Evolutionary conservation across 2,113 vertebrate genomes (phyloP), one percentile per base, ranked within the genome.

Genomic region (Indri indri): DNA sequence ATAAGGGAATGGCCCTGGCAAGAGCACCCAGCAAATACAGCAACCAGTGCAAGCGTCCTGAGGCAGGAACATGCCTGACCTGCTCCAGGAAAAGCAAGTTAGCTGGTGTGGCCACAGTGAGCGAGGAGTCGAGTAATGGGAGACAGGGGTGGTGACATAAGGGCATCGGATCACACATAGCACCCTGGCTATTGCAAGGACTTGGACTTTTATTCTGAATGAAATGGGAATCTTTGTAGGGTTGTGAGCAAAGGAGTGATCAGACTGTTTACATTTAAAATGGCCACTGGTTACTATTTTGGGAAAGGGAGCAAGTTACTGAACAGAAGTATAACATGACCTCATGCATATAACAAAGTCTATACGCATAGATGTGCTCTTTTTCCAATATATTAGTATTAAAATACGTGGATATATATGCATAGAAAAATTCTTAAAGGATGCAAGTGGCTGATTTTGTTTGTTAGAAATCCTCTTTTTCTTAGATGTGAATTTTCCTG

Each of bases 41-140:
- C 45, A 13, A n/a, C 5, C 3, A 34, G 10, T 34, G n/a, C 6
- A 50, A 27, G 27, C 5, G 8, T 66, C n/a, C 17, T 66, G 23
- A 54, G 11, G 16, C 8, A 23, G 32, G 6, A 79, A 11, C 12
- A 0, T 52, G 4, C 25, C 8, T 11, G 12, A 5, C 0, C 12
- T 11, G 3, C 61, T 63, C 23, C 37, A 37, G 37, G 50, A 6
- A 32, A 13, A 47, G 45, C 25, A 74, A 54, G 2, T 11, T 34
- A 1, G 2, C 25, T 10, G 9, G 4, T 30, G 6, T 45, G 11
- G 57, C 25, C 9, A 14, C 73, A 20, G 2, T 20, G 32, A n/a
- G 8, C 8, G 6, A 57, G 34, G 32, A 52, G 61, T 30, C 45
- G 22, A 59, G 16, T 11, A 27, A 5, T 52, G 34, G 23, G 63